Evolutionary conservation across 2,113 vertebrate species (phyloP).

Genomic region (Callionymus lyra): DNA sequence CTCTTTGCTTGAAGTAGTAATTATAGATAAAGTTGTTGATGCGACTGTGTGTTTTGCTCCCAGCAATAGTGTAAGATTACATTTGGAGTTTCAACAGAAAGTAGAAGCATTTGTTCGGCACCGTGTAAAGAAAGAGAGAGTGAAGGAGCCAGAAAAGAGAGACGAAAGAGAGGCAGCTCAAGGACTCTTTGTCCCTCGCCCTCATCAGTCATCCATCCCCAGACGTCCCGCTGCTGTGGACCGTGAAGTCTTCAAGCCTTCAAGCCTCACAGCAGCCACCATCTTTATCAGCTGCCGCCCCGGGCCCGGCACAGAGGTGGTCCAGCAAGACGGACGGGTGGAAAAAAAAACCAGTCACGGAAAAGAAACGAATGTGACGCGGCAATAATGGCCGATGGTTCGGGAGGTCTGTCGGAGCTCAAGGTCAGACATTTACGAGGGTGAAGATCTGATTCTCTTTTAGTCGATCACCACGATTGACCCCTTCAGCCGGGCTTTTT

Average conservation of each 20-base stretch:
- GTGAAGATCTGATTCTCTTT: too few species aligned
- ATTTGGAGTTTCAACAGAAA: too few species aligned
- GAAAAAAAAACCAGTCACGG: slow-evolving; percentile 5
- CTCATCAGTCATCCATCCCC: slow-evolving; percentile 53
- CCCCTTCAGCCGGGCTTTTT: slow-evolving; percentile 1
- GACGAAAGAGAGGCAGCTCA: slow-evolving; percentile 22
- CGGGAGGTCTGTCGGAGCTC: too few species aligned
- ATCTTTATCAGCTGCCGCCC: slow-evolving; percentile 18
- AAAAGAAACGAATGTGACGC: too few species aligned
- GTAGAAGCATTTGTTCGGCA: too few species aligned
- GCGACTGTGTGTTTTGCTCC: too few species aligned
- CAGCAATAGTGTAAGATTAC: too few species aligned
- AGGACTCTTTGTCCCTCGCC: slow-evolving; percentile 50
- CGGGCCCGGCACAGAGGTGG: not conserved
- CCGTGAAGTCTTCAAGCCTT: slow-evolving; percentile 10
- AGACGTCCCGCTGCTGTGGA: slow-evolving; percentile 28
- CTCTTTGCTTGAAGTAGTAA: too few species aligned
- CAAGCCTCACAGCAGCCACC: slow-evolving; percentile 2
- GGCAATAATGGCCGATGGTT: too few species aligned
- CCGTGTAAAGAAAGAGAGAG: too few species aligned
- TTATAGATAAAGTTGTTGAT: too few species aligned
- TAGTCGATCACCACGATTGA: slow-evolving; percentile 16
- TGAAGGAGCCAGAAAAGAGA: not conserved
- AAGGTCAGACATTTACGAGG: too few species aligned
- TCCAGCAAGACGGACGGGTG: not conserved